Percentiles rank a stretch among this genome's conserved stretches.
Evolutionary conservation across 2,888 invertebrate species (phyloP).

Genomic region (Amphimallon solstitiale): DNA sequence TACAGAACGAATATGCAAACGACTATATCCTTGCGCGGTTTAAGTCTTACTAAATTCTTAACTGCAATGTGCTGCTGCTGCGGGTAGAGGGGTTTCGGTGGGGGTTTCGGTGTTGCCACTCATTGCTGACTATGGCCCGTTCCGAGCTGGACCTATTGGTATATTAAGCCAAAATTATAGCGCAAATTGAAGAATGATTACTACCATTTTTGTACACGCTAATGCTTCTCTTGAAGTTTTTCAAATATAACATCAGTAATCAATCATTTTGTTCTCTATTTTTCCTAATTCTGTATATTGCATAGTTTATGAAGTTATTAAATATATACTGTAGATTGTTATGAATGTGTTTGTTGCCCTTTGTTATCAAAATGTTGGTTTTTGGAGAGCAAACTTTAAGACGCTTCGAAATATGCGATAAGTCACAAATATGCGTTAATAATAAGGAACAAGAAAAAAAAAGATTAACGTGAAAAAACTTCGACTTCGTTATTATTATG

Average conservation of each 20-base stretch:
- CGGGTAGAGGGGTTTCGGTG: no score
- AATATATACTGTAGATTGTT: conserved; percentile 18
- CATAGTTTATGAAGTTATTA: background rate
- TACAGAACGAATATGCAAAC: no score
- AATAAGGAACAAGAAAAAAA: background rate
- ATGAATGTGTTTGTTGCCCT: conserved; percentile 19
- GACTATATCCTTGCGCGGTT: no score
- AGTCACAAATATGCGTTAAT: background rate
- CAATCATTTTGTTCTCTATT: background rate
- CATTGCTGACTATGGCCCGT: no score
- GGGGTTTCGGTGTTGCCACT: no score
- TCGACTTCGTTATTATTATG: conserved; percentile 13
- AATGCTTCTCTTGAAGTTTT: no score
- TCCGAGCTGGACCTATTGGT: no score
- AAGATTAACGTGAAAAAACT: background rate
- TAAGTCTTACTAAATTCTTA: no score
- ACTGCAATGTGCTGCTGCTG: no score
- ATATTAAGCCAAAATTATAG: no score
- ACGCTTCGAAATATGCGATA: conserved; percentile 11
- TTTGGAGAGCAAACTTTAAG: background rate
- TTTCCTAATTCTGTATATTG: background rate
- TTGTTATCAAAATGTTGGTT: conserved; percentile 9
- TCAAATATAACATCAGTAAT: background rate
- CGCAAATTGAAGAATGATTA: no score
- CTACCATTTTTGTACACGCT: no score